Base-by-base conservation (phyloP, 53 echinoderm and acorn worm species). In the Apostichopus leukothele region DNA sequence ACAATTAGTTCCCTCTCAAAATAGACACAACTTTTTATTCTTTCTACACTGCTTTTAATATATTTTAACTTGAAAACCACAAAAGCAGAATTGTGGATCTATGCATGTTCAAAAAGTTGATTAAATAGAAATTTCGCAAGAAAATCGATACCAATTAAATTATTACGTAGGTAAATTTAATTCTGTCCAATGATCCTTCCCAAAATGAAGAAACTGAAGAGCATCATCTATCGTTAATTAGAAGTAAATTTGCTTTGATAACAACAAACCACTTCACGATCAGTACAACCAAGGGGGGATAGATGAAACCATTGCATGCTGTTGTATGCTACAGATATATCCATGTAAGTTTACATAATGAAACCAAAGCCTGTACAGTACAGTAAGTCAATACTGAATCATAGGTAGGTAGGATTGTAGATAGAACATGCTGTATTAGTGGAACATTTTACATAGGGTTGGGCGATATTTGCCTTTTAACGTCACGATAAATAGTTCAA, bases 141-240 rank as follows among this genome's bases (percentile, higher is more conserved):
- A 53, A 81, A 81, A 81, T 81, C 81, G 11, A 81, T 81, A 81
- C 54, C 54, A 81, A 81, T 81, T 59, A 81, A 22, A 21, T 81
- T 81, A 59, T 57, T 20, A 54, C 59, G 23, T 22, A 13, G 55
- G 55, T 20, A 81, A 54, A 81, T 81, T 81, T 53, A 54, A 81
- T 81, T 81, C 59, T 81, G 5, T 76, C 71, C 71, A 71, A 71
- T 18, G 18, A 71, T 71, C 18, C 71, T 71, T 71, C 5, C 71
- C 71, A 71, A 71, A 71, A 71, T 71, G 71, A 71, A 71, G 71
- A 71, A 71, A 71, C 14, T n/a, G 18, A 13, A 19, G 16, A 71
- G 18, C 71, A 71, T 71, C 71, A 71, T 71, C 71, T 71, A 6
- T 71, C 18, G 20, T 18, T 71, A 71, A 71, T 71, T 71, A 16